Percentiles rank a stretch among this genome's conserved stretches.
These are phyloP conservation scores for Herminia tarsipennalis DNA, from an alignment of 2,888 invertebrate genomes.

Conservation along the genomic window DNA sequence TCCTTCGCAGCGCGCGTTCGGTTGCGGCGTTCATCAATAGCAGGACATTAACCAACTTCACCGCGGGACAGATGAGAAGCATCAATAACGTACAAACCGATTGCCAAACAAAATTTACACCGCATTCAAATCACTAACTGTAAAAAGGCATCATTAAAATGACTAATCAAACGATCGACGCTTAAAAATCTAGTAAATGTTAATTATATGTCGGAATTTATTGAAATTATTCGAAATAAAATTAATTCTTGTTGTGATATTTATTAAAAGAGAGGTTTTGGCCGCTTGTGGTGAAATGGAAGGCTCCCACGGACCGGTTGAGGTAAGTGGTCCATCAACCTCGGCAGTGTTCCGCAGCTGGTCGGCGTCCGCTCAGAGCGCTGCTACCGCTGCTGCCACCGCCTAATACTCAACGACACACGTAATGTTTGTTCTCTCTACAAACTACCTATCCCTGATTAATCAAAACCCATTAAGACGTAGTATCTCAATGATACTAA, in stretches of 20 bases:
- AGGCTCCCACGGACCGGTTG: conserved; percentile 70
- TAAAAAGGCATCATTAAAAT: conserved; percentile 77
- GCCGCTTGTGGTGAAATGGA: conserved; percentile 59
- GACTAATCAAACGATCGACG: conserved; percentile 79
- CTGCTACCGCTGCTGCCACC: conserved; percentile 9
- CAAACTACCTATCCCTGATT: neutral
- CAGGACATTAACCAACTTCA: conserved; percentile 60
- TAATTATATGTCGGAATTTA: conserved; percentile 77
- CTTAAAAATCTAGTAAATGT: conserved; percentile 77
- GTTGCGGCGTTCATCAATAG: conserved; percentile 52
- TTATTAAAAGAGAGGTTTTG: conserved; percentile 60
- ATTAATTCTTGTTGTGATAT: conserved; percentile 68
- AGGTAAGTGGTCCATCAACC: conserved; percentile 65
- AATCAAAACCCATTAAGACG: no score
- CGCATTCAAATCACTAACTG: conserved; percentile 76
- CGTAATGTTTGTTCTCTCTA: neutral
- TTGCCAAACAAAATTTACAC: conserved; percentile 72
- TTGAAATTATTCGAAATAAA: conserved; percentile 74
- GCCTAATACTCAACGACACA: neutral
- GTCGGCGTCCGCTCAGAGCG: conserved; percentile 19
- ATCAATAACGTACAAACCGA: conserved; percentile 65
- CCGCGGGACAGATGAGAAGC: conserved; percentile 60
- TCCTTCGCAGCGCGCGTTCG: conserved; percentile 58
- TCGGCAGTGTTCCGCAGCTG: conserved; percentile 35
- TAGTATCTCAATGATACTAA: no score